Evolutionary conservation across 2,797 vertebrate genomes (phyloP), one percentile per base, ranked within the genome.

Genomic region (Microtus californicus): DNA sequence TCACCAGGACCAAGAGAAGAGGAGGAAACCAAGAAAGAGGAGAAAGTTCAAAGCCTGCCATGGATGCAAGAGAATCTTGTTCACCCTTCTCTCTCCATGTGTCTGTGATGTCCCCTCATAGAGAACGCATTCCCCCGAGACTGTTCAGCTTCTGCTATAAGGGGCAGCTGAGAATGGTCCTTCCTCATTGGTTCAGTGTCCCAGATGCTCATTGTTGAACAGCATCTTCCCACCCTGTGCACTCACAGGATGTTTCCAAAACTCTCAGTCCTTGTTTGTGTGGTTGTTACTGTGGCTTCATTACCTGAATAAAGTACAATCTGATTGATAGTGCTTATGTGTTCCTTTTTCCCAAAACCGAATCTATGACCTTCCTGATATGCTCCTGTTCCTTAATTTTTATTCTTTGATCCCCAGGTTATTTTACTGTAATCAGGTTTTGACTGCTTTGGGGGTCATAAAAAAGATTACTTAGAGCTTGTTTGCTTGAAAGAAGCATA

Each of bases 281-380:
- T 61, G 37, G 6, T 31, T 94, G 27, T 82, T 25, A 45, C 48
- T 69, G 6, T 89, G 65, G 17, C 56, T 76, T n/a, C 56, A 51
- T 8, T 69, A 83, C 23, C 54, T 96, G 71, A 95, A 96, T 95
- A 96, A 96, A 96, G 13, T 61, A 12, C 2, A 40, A 5, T 17
- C 9, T 29, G 48, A 40, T 73, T 65, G 80, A 83, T 92, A 34
- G 9, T 1, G 25, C 25, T 56, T 5, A 13, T 25, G 6, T 27
- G 34, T 27, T 54, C 11, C 37, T 59, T 31, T 71, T 21, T 21
- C 51, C 17, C 25, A 80, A 80, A 59, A 15, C 17, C 15, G 12
- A 77, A 25, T 77, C 2, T 29, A 5, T 45, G 29, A 29, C 43
- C 12, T 14, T 6, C 25, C 9, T 77, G 25, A 15, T 45, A 77